Evolutionary conservation across 2,797 vertebrate species (phyloP).

Genomic region (Galago senegalensis): DNA sequence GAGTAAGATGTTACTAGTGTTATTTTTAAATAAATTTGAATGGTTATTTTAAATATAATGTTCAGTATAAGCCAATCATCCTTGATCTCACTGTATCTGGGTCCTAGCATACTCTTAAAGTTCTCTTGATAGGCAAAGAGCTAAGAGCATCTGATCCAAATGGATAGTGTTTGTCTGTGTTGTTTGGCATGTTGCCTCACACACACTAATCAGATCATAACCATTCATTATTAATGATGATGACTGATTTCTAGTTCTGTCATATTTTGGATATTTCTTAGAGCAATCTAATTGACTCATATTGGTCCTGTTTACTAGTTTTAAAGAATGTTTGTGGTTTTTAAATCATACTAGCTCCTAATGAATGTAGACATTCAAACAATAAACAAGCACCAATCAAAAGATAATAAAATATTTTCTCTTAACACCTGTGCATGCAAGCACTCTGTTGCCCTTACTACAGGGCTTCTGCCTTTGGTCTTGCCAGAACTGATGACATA

Average conservation of each 20-base stretch:
- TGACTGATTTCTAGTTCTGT: background rate
- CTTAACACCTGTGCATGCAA: background rate
- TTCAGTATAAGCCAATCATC: background rate
- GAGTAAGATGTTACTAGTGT: background rate
- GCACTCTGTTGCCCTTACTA: accelerated
- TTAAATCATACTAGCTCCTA: background rate
- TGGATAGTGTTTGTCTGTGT: background rate
- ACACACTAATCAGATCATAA: background rate
- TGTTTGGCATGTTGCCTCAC: background rate
- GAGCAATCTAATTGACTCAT: background rate
- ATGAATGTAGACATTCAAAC: background rate
- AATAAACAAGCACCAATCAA: background rate
- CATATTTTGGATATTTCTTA: background rate
- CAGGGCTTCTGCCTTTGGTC: background rate
- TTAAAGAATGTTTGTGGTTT: background rate
- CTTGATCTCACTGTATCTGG: background rate
- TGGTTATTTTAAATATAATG: background rate
- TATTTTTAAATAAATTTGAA: conserved; percentile 26
- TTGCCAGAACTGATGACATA: background rate
- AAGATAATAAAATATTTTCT: background rate
- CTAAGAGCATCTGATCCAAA: background rate
- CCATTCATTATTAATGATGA: background rate
- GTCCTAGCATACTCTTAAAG: background rate
- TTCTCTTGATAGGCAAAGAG: background rate
- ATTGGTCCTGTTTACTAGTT: background rate